Evolutionary conservation across 2,888 invertebrate genomes (phyloP), one percentile per base, ranked within the genome.

Genomic region (Hirudinaria manillensis): DNA sequence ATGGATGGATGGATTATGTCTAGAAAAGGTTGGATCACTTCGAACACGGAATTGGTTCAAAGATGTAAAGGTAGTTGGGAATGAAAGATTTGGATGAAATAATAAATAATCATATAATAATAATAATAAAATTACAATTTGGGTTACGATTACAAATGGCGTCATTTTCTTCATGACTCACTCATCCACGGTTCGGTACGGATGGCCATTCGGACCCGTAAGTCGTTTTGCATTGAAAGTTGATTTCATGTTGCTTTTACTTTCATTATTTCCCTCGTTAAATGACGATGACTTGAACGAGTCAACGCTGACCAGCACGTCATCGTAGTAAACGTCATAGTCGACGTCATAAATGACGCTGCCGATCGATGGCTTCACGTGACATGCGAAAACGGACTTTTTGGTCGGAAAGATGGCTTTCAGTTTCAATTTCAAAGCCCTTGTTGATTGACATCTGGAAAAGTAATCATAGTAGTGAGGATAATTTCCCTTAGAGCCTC

Each of bases 341-440:
- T 61, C 61, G 24, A 61, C 13, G 61, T 61, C 61, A 29, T 61
- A 61, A 4, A 61, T 61, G 61, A 61, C 61, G 29, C 10, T 4
- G 24, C 29, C 61, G 24, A 29, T 24, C 7, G 4, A 27, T 1
- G 61, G 24, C 7, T 7, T 29, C 61, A 61, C 61, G 61, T 61
- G 61, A 61, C 61, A 61, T 27, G 61, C 61, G 29, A 61, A 61
- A 27, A 61, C 61, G 61, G 61, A 61, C 24, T 24, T 24, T 61
- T 61, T 61, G 24, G 6, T 61, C 24, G 61, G 61, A 61, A 61
- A 61, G 29, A 61, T 61, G 3, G 61, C 21, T 61, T 61, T 61
- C 19, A 61, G 24, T 61, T 16, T 61, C 61, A 61, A 7, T 61
- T 29, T 61, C 29, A 45, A 3, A 16, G 45, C 45, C 45, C 13